phyloP scores from a whole-genome alignment of 2,797 vertebrate species.

The Coregonus suidteri region DNA sequence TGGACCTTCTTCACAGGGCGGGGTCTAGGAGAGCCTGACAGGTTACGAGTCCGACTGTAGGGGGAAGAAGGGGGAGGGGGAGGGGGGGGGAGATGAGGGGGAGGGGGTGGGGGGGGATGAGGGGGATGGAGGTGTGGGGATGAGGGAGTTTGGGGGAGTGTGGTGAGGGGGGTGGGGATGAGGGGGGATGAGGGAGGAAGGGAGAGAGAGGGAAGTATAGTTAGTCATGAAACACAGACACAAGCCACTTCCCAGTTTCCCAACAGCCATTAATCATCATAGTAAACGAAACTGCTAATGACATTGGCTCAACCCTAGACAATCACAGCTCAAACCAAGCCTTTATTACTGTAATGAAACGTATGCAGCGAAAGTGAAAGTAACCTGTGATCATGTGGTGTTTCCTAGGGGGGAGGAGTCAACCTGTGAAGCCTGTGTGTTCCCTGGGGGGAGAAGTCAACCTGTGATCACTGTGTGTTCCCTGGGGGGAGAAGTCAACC shows the following conservation, averaged over 20 bases:
- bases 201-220: background rate
- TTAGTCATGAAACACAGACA: background rate
- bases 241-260: background rate
- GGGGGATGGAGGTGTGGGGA: background rate
- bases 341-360: background rate
- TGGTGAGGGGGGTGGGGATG: no score
- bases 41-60: conserved; percentile 80
- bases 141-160: no score
- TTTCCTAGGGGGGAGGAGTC: background rate
- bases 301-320: background rate
- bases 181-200: background rate
- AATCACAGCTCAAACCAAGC: background rate
- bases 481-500: background rate
- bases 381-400: background rate
- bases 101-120: background rate
- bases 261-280: conserved; percentile 12
- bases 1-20: conserved; percentile 92
- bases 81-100: background rate
- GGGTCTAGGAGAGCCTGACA: conserved; percentile 87
- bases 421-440: no score
- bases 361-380: no score
- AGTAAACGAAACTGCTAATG: conserved; percentile 8
- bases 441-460: no score
- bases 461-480: background rate
- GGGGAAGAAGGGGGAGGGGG: background rate